Evolutionary conservation across 1,140 invertebrate genomes (phyloP), one percentile per base, ranked within the genome.

Genomic region (Chymomyza costata): DNA sequence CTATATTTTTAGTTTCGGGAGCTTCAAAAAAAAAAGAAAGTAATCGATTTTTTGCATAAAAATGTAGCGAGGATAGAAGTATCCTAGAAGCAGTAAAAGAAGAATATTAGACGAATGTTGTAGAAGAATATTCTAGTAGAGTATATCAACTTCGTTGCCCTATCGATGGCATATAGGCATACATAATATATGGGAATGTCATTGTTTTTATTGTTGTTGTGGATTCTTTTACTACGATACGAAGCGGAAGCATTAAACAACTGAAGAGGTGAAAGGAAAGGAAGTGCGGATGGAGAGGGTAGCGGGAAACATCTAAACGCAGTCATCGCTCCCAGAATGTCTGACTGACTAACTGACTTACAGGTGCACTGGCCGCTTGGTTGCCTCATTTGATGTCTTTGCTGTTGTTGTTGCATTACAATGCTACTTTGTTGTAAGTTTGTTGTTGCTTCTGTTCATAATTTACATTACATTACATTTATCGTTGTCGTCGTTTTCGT

Each of bases 221-320:
- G 32, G 43, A 1, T 54, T 41, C n/a, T 30, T 56, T n/a, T n/a
- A n/a, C n/a, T n/a, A n/a, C n/a, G n/a, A 51, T 19, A 19, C 50
- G 52, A 54, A 71, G 66, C 71, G 71, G 71, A 78, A 78, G 62
- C 62, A 63, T 57, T 78, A 63, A 66, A 63, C 71, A 66, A 38
- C 8, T 55, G 67, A 55, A 65, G 65, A 49, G 58, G 58, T 63
- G n/a, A 67, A 32, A 50, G 19, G 39, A 45, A 40, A 28, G 6
- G 17, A 13, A 3, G 21, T 15, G 14, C 30, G 16, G 19, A n/a
- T n/a, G 50, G 57, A 10, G 46, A 30, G 38, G 46, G 51, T 62
- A 68, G 71, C 47, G 25, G 48, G 25, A 62, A 15, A 17, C 13
- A 21, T 7, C 13, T 13, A 6, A 41, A 40, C 35, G 25, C 17